phyloP scores from a whole-genome alignment of 2,113 vertebrate species.

The Macquaria australasica region DNA sequence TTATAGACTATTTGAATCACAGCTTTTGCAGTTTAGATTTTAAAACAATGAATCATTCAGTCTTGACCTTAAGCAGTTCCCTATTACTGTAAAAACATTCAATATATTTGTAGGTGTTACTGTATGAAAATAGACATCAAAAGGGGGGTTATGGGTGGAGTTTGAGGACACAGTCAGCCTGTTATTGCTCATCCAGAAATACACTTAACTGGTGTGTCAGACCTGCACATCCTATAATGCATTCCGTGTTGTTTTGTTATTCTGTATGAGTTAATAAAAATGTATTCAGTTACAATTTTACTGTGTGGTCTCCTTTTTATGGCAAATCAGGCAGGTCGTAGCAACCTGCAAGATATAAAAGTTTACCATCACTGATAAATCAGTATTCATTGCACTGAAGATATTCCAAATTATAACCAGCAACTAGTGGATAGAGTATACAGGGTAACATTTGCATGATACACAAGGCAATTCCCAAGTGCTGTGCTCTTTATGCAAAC shows the following conservation, averaged over 20 bases:
- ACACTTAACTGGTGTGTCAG: neutral
- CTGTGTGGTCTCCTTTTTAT: slow-evolving; percentile 7
- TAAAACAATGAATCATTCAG: neutral
- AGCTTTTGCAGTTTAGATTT: neutral
- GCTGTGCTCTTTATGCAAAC: slow-evolving; percentile 73
- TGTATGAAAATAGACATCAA: neutral
- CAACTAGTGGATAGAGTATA: slow-evolving; percentile 37
- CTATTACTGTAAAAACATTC: neutral
- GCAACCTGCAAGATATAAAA: neutral
- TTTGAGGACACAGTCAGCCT: neutral
- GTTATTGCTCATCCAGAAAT: neutral
- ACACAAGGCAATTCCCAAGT: slow-evolving; percentile 65
- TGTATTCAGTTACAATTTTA: neutral
- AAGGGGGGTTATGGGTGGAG: neutral
- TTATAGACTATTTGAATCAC: neutral
- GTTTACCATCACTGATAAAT: slow-evolving; percentile 41
- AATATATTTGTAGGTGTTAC: neutral
- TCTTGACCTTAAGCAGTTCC: neutral
- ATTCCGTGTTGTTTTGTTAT: slow-evolving; percentile 5
- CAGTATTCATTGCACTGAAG: slow-evolving; percentile 50
- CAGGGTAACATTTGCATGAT: slow-evolving; percentile 67
- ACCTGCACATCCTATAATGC: neutral
- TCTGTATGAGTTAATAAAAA: neutral
- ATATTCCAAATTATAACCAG: slow-evolving; percentile 44
- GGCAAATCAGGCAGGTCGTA: neutral